These are phyloP conservation scores for Phymatocera aterrima DNA, from an alignment of 2,888 invertebrate genomes.

Conservation along the genomic window DNA sequence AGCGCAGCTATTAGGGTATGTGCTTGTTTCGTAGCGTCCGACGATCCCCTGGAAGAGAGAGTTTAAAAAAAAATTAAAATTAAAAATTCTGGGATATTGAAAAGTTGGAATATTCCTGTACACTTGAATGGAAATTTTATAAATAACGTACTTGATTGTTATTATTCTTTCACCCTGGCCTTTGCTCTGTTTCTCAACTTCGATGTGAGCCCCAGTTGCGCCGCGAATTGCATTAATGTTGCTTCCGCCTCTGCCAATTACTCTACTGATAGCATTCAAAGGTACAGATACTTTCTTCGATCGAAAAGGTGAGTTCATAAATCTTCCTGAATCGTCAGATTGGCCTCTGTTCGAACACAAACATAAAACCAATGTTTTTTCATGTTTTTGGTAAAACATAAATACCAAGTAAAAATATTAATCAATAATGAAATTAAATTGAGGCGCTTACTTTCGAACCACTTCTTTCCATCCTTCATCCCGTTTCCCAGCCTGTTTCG, in stretches of 20 bases:
- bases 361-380: too few species aligned
- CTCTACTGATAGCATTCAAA: slow-evolving; percentile 95
- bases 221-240: slow-evolving; percentile 99
- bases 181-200: slow-evolving; percentile 98
- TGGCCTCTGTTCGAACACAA: slow-evolving; percentile 66
- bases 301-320: slow-evolving; percentile 77
- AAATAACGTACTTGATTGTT: slow-evolving; percentile 87
- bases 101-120: background rate
- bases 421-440: slow-evolving; percentile 13
- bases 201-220: slow-evolving; percentile 97
- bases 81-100: background rate
- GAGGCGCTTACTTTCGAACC: slow-evolving; percentile 83
- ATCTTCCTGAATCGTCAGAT: slow-evolving; percentile 72
- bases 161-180: slow-evolving; percentile 96
- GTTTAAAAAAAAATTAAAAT: slow-evolving; percentile 45
- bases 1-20: slow-evolving; percentile 92
- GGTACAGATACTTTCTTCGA: slow-evolving; percentile 96
- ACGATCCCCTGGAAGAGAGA: slow-evolving; percentile 82
- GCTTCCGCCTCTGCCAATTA: slow-evolving; percentile 97
- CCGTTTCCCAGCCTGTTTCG: slow-evolving; percentile 82
- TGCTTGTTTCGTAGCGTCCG: slow-evolving; percentile 95
- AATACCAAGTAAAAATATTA: background rate
- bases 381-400: too few species aligned
- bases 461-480: slow-evolving; percentile 99
- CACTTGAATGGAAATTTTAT: background rate